phyloP scores from a whole-genome alignment of 2,113 vertebrate species.

The Columba janthina region DNA sequence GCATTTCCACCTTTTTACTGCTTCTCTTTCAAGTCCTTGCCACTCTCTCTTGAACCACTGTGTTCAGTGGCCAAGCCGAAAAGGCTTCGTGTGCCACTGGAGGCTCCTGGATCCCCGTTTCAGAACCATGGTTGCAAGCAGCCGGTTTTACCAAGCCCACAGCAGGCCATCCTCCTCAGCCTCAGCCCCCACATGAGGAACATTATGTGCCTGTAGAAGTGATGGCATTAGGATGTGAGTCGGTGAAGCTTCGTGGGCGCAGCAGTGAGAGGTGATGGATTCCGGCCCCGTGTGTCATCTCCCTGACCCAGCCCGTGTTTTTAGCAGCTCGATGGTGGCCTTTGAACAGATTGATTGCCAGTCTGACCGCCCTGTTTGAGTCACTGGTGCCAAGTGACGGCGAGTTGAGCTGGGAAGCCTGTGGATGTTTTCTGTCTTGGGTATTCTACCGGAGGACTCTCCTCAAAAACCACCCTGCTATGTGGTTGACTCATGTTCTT shows the following conservation, averaged over 20 bases:
- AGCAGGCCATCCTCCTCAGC: neutral
- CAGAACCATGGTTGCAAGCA: neutral
- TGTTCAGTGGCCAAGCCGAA: neutral
- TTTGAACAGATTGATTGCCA: neutral
- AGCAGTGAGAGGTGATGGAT: neutral
- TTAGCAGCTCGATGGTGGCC: neutral
- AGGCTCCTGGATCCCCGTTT: neutral
- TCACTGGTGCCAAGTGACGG: neutral
- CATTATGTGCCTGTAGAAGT: neutral
- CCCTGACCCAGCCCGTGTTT: neutral
- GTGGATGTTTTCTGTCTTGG: neutral
- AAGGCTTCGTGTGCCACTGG: neutral
- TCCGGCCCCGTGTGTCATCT: neutral
- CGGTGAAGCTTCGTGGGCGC: neutral
- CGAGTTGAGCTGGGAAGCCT: neutral
- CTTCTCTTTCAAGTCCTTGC: neutral
- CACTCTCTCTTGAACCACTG: neutral
- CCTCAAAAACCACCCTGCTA: neutral
- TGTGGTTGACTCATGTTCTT: neutral
- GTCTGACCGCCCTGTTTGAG: neutral
- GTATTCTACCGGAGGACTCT: neutral
- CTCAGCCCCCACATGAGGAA: neutral
- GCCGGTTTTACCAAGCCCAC: neutral
- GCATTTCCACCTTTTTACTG: neutral
- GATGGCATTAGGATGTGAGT: neutral